Base-by-base conservation (phyloP, 2,888 invertebrate genomes). In the Eucera pruinosa region DNA sequence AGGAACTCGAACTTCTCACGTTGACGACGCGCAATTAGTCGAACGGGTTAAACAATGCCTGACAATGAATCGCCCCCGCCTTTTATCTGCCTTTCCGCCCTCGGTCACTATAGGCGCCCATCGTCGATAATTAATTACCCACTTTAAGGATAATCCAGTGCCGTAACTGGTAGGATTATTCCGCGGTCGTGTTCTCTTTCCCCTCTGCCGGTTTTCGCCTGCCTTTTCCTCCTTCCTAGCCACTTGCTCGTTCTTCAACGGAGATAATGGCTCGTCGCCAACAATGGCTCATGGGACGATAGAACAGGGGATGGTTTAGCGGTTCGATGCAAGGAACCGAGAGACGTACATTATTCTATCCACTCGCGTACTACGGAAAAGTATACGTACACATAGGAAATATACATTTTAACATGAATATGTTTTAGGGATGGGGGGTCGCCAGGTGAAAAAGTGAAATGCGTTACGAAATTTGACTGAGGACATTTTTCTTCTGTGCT, bases 231-330 rank as follows among this genome's bases (percentile, higher is more conserved):
- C 48, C 50, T 33, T 43, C 27, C 54, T 52, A 50, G 74, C 74
- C 64, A 58, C 36, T 7, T 7, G 33, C 70, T 78, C 78, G 69
- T 84, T 72, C 79, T 68, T 77, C 74, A 71, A 20, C 43, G 65
- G 68, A 80, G 71, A 86, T 82, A 87, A 85, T 84, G 82, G 86
- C 82, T 73, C 80, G 78, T 76, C 74, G 82, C 81, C 80, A 79
- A 82, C 72, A 79, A 83, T 81, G 72, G 57, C 27, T n/a, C 60
- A 9, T 4, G 50, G 18, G 58, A 67, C 23, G 60, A 62, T 33
- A 36, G 30, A 48, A 18, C 23, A 11, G 33, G 9, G 41, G 33
- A 41, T 41, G 68, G 57, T 64, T 64, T 54, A 54, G 41, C 33
- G 64, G 45, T 68, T 60, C 69, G 36, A 64, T 67, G 62, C 48